phyloP scores from a whole-genome alignment of 53 echinoderm and acorn worm species.

The Luidia sarsii region DNA sequence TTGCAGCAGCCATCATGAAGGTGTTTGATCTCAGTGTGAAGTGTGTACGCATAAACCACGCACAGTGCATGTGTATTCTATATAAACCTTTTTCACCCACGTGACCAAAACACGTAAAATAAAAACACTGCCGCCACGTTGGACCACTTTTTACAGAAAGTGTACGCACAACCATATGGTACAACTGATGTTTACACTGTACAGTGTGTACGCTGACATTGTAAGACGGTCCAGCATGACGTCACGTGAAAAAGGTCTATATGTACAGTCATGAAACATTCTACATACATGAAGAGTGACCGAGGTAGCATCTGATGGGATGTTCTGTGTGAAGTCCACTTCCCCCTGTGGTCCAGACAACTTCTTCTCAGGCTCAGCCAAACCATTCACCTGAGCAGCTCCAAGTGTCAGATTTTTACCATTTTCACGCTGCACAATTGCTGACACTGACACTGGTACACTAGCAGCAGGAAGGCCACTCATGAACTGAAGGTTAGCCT shows the following conservation, averaged over 20 bases:
- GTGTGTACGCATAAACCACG: background rate
- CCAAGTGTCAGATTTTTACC: conserved; percentile 14
- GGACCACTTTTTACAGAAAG: too few species aligned
- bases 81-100: too few species aligned
- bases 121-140: too few species aligned
- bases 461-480: conserved; percentile 51
- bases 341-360: conserved; percentile 47
- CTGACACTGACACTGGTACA: conserved; percentile 36
- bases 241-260: too few species aligned
- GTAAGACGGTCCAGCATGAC: too few species aligned
- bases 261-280: background rate
- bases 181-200: too few species aligned
- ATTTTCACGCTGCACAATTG: conserved; percentile 2
- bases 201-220: too few species aligned
- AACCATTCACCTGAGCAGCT: conserved; percentile 5
- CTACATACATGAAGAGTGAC: conserved; percentile 50
- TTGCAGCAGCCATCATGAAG: too few species aligned
- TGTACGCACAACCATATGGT: too few species aligned
- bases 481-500: conserved; percentile 39
- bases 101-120: too few species aligned
- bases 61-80: background rate
- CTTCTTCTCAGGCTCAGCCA: background rate
- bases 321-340: conserved; percentile 56
- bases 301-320: background rate
- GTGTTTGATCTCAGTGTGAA: too few species aligned